phyloP scores from a whole-genome alignment of 2,888 invertebrate species.

The Coleophora deauratella region DNA sequence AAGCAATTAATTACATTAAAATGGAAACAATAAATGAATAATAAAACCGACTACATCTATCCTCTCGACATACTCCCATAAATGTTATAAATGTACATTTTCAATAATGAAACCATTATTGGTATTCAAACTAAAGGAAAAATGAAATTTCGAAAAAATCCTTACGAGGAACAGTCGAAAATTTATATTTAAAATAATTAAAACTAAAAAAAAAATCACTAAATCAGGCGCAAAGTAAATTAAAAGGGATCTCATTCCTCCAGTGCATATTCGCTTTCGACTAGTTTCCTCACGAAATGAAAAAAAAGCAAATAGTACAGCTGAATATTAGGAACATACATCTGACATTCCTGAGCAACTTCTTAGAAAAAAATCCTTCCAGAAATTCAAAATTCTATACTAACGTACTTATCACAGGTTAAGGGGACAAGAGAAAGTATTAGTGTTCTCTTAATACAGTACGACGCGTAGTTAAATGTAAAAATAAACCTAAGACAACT shows the following conservation, averaged over 20 bases:
- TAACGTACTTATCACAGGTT: constrained; percentile 75
- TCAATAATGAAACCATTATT: constrained; percentile 6
- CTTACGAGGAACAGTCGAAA: constrained; percentile 38
- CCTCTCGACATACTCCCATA: constrained; percentile 19
- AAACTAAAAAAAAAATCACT: constrained; percentile 39
- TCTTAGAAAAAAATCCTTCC: constrained; percentile 50
- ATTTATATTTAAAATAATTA: constrained; percentile 19
- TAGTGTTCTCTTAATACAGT: constrained; percentile 68
- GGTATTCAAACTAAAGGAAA: not conserved
- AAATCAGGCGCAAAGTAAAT: constrained; percentile 47
- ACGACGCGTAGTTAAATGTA: constrained; percentile 49
- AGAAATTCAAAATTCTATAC: constrained; percentile 61
- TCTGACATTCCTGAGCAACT: constrained; percentile 61
- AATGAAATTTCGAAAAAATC: constrained; percentile 4
- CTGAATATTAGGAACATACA: constrained; percentile 68
- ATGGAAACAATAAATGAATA: constrained; percentile 71
- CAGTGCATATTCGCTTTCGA: constrained; percentile 37
- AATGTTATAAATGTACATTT: constrained; percentile 10
- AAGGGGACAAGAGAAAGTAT: constrained; percentile 73
- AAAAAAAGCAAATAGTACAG: constrained; percentile 52
- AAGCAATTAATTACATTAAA: constrained; percentile 43
- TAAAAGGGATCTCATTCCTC: constrained; percentile 30
- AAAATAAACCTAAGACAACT: constrained; percentile 56
- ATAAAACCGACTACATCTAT: constrained; percentile 45
- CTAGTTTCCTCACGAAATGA: constrained; percentile 52